These are phyloP conservation scores for Drosophila anceps DNA, from an alignment of 2,888 invertebrate species.

Conservation along the genomic window DNA sequence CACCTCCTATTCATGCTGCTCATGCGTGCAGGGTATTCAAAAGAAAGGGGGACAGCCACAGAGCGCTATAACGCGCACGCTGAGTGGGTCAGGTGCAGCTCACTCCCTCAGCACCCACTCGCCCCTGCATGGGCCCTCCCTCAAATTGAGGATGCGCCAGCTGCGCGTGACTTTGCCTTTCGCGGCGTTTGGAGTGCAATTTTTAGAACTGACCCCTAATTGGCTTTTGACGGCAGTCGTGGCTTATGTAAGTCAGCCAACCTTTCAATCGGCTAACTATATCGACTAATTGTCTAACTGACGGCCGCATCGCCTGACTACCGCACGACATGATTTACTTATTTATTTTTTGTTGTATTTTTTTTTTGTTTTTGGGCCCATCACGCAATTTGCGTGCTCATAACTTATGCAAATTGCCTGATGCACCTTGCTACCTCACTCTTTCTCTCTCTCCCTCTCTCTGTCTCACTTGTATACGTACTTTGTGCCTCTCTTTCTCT, in stretches of 20 bases:
- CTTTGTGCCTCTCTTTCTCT: constrained; percentile 2
- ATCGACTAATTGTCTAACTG: constrained; percentile 10
- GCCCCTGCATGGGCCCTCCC: not conserved
- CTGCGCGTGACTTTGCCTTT: constrained; percentile 70
- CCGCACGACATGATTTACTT: constrained; percentile 26
- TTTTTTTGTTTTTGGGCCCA: constrained; percentile 16
- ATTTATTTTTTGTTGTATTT: constrained; percentile 12
- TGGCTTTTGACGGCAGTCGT: constrained; percentile 59
- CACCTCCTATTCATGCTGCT: too few relatives aligned
- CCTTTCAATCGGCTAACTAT: constrained; percentile 18
- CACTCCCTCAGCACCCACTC: not conserved
- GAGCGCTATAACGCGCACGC: constrained; percentile 49
- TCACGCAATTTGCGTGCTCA: constrained; percentile 54
- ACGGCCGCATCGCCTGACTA: constrained; percentile 4
- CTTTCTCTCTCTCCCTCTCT: not conserved
- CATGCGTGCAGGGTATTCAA: not conserved
- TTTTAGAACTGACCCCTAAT: constrained; percentile 77
- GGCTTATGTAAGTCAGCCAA: constrained; percentile 46
- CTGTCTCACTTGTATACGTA: not conserved
- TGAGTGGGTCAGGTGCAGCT: constrained; percentile 83
- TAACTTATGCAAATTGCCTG: constrained; percentile 53
- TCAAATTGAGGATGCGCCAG: constrained; percentile 53
- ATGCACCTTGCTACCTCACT: constrained; percentile 3
- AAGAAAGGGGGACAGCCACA: constrained; percentile 14
- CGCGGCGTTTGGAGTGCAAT: constrained; percentile 49